A percentile compares a stretch with the other conserved stretches of the same genome.
Conservation (phyloP, 1,140 invertebrate genomes). For the Trichonephila inaurata region DNA sequence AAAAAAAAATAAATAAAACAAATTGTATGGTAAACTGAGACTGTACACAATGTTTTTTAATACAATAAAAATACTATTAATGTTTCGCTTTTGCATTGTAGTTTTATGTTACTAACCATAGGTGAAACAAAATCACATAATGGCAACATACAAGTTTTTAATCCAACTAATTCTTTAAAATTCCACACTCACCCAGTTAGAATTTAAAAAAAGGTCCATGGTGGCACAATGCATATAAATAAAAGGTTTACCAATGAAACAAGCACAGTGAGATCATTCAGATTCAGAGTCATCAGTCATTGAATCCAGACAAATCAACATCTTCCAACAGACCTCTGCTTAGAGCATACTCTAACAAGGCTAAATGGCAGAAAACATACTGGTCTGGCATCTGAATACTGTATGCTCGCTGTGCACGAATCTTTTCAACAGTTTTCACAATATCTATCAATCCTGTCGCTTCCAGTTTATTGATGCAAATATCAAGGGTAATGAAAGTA, state of each 20-base stretch:
- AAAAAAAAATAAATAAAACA: background rate
- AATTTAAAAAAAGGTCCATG: background rate
- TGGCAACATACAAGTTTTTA: background rate
- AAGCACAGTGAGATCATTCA: slow-evolving; percentile 46
- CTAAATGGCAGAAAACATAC: slow-evolving; percentile 98
- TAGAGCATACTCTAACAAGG: slow-evolving; percentile 94
- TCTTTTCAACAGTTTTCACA: slow-evolving; percentile 93
- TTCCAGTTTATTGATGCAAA: slow-evolving; percentile 93
- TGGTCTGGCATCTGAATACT: slow-evolving; percentile 99
- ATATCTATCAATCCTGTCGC: slow-evolving; percentile 94
- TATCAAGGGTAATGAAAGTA: slow-evolving; percentile 97
- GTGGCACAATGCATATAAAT: slow-evolving; percentile 23
- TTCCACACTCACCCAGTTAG: background rate
- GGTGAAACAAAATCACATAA: background rate
- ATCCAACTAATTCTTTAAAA: background rate
- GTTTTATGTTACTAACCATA: background rate
- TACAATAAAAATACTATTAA: background rate
- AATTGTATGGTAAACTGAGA: background rate
- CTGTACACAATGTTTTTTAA: background rate
- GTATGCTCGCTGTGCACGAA: slow-evolving; percentile 95
- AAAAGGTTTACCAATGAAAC: background rate
- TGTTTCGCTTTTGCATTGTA: background rate
- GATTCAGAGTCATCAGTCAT: slow-evolving; percentile 78
- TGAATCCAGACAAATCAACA: slow-evolving; percentile 80
- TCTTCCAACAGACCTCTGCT: slow-evolving; percentile 79